phyloP scores from a whole-genome alignment of 2,113 vertebrate genomes.

The Python bivittatus region DNA sequence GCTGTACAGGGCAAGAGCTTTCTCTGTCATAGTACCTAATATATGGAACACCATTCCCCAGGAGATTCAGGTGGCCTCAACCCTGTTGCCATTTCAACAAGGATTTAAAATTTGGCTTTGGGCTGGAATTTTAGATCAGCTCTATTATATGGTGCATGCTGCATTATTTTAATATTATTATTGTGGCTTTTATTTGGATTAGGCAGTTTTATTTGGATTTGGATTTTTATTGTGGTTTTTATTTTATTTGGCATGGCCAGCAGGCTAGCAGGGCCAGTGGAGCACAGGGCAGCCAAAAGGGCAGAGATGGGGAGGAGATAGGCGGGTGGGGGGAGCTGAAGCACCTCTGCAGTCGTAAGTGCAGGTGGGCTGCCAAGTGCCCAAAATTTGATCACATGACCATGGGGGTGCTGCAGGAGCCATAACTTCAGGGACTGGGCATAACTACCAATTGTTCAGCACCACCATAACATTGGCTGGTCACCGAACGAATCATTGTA shows the following conservation, averaged over 20 bases:
- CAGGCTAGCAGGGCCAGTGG: neutral
- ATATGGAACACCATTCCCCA: neutral
- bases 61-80: neutral
- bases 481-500: neutral
- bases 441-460: neutral
- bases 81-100: neutral
- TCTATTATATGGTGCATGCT: neutral
- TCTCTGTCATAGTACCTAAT: neutral
- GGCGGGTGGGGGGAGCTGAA: neutral
- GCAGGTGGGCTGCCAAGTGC: neutral
- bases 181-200: neutral
- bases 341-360: neutral
- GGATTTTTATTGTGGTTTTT: neutral
- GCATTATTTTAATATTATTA: neutral
- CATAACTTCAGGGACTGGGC: neutral
- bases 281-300: neutral
- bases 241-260: neutral
- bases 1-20: neutral
- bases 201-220: neutral
- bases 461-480: neutral
- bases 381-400: neutral
- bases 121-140: neutral
- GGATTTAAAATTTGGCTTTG: neutral
- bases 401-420: neutral
- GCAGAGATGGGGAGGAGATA: neutral